Conservation (phyloP, 2,797 vertebrate genomes). For the Eulemur mongoz region DNA sequence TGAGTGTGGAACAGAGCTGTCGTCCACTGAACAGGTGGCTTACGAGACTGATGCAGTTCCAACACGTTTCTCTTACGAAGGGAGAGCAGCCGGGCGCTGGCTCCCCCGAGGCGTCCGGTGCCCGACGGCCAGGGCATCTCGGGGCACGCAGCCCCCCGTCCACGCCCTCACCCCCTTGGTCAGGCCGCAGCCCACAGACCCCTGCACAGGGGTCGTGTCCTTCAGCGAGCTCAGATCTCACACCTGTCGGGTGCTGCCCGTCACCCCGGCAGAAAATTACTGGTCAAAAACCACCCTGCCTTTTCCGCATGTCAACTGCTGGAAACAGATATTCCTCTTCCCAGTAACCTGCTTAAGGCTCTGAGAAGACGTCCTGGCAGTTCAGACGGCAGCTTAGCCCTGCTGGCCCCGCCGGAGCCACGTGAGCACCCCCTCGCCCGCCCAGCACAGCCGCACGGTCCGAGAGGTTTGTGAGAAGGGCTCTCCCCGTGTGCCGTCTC, state of each 20-base stretch:
- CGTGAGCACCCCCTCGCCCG: too few relatives aligned
- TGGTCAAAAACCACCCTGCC: background rate
- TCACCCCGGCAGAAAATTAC: background rate
- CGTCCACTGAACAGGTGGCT: too few relatives aligned
- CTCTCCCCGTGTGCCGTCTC: too few relatives aligned
- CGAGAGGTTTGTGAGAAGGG: rapidly evolving
- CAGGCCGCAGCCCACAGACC: background rate
- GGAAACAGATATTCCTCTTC: too few relatives aligned
- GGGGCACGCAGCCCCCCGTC: background rate
- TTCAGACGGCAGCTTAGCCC: too few relatives aligned
- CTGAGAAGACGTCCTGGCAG: background rate
- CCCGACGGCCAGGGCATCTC: too few relatives aligned
- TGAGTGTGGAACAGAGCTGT: background rate
- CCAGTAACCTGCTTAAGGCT: background rate
- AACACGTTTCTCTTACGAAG: background rate
- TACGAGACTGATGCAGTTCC: background rate
- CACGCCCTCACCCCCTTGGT: background rate
- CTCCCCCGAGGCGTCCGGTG: too few relatives aligned
- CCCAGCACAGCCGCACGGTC: background rate
- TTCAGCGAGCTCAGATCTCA: background rate
- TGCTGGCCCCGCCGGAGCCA: rapidly evolving
- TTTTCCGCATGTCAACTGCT: background rate
- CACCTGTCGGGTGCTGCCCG: too few relatives aligned
- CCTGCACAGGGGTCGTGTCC: background rate
- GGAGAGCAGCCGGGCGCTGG: background rate